Conservation (phyloP, 2,113 vertebrate species). For the Gallinago undulata region DNA sequence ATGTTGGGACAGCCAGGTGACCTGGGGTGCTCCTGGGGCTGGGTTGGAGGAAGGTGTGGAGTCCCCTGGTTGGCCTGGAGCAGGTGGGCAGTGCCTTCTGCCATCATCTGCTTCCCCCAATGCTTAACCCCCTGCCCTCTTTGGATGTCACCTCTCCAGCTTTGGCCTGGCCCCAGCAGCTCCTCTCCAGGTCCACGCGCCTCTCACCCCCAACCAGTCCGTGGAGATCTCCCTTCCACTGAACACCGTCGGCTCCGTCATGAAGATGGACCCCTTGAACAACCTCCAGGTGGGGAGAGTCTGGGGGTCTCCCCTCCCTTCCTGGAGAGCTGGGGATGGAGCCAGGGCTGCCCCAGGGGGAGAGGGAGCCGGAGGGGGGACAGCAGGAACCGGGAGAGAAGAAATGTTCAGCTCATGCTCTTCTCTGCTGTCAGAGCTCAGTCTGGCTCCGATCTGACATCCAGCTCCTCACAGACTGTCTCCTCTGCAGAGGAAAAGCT, state of each 20-base stretch:
- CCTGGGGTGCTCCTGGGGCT: neutral
- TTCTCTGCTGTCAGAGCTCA: neutral
- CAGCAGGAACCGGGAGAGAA: neutral
- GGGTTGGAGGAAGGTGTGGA: rapidly evolving
- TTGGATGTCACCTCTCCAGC: conserved; percentile 70
- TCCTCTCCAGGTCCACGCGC: conserved; percentile 91
- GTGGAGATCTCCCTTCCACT: conserved; percentile 91
- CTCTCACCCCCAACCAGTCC: conserved; percentile 91
- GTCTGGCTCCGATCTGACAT: rapidly evolving
- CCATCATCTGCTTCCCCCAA: neutral
- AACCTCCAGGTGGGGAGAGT: conserved; percentile 87
- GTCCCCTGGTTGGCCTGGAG: rapidly evolving
- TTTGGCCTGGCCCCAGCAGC: conserved; percentile 95
- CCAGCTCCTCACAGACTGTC: neutral
- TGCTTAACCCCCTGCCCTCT: neutral
- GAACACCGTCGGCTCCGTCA: conserved; percentile 89
- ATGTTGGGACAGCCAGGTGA: neutral
- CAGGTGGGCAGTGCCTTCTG: neutral
- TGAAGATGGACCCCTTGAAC: conserved; percentile 99
- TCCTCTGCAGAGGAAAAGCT: neutral
- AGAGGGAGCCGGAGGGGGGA: neutral
- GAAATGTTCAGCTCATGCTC: neutral
- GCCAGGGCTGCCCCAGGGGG: no score
- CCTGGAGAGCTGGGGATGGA: neutral
- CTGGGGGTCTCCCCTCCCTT: rapidly evolving